phyloP scores from a whole-genome alignment of 2,888 invertebrate genomes.

The Synergus japonicus region DNA sequence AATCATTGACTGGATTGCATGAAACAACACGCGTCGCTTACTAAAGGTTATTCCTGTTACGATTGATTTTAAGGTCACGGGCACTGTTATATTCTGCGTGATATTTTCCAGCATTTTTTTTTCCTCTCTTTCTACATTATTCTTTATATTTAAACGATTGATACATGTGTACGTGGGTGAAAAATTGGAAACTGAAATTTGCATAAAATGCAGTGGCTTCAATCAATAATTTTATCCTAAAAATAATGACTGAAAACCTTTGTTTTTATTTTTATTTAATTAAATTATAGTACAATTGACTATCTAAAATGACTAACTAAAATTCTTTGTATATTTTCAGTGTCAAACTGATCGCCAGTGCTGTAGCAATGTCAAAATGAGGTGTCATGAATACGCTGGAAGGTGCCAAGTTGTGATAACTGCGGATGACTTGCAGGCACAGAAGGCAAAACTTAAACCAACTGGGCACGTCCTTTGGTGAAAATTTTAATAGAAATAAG shows the following conservation, averaged over 20 bases:
- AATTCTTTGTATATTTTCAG: not conserved
- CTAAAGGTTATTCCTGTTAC: conserved; percentile 13
- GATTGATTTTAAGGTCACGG: conserved; percentile 28
- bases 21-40: conserved; percentile 18
- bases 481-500: not conserved
- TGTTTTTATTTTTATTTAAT: not conserved
- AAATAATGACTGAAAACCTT: too few relatives aligned
- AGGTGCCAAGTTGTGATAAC: conserved; percentile 74
- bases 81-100: not conserved
- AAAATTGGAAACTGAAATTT: too few relatives aligned
- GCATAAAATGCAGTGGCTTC: too few relatives aligned
- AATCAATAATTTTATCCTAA: too few relatives aligned
- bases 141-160: not conserved
- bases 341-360: not conserved
- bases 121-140: not conserved
- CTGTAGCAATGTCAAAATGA: conserved; percentile 32
- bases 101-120: not conserved
- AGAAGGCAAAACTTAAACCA: conserved; percentile 65
- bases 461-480: not conserved
- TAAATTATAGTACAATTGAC: not conserved
- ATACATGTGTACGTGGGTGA: too few relatives aligned
- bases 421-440: conserved; percentile 63
- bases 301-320: not conserved
- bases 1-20: conserved; percentile 36
- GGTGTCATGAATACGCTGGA: conserved; percentile 66